Conservation (phyloP, 2,113 vertebrate species). For the Vanacampus margaritifer region DNA sequence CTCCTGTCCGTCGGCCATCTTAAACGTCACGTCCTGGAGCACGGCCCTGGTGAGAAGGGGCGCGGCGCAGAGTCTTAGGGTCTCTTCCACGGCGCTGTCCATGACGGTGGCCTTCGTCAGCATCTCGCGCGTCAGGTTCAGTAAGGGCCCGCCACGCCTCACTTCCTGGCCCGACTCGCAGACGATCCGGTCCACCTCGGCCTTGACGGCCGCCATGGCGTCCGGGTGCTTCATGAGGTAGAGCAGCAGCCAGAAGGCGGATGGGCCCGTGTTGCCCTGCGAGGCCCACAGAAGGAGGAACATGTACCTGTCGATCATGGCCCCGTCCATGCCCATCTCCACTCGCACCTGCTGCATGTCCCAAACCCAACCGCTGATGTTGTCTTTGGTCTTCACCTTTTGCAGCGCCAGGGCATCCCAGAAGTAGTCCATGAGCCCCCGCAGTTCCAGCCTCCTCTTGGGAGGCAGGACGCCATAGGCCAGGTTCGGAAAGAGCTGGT, state of each 20-base stretch:
- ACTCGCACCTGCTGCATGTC: conserved; percentile 64
- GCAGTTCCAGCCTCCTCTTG: conserved; percentile 68
- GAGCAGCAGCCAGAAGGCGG: conserved; percentile 87
- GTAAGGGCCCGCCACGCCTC: conserved; percentile 44
- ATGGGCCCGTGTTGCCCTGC: conserved; percentile 85
- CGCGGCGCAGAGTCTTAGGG: conserved; percentile 73
- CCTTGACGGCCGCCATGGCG: conserved; percentile 80
- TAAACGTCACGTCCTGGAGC: conserved; percentile 69
- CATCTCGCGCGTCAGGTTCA: conserved; percentile 71
- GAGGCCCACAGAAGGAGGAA: conserved; percentile 91
- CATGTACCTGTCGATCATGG: conserved; percentile 79
- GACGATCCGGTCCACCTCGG: conserved; percentile 72
- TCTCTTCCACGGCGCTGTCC: conserved; percentile 89
- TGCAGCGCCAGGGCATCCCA: conserved; percentile 73
- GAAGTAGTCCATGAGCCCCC: conserved; percentile 74
- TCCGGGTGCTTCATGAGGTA: conserved; percentile 84
- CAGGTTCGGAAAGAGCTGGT: conserved; percentile 81
- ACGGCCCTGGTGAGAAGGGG: conserved; percentile 78
- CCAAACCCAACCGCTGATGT: conserved; percentile 80
- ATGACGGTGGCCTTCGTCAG: conserved; percentile 76
- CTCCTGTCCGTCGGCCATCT: conserved; percentile 65
- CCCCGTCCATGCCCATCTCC: conserved; percentile 54
- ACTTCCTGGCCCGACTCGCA: conserved; percentile 67
- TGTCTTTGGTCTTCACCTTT: conserved; percentile 69
- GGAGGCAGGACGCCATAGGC: conserved; percentile 74